Percentiles rank a stretch among this genome's conserved stretches.
Conservation (phyloP, 2,888 invertebrate species). For the Pseudeuparius sepicola region DNA sequence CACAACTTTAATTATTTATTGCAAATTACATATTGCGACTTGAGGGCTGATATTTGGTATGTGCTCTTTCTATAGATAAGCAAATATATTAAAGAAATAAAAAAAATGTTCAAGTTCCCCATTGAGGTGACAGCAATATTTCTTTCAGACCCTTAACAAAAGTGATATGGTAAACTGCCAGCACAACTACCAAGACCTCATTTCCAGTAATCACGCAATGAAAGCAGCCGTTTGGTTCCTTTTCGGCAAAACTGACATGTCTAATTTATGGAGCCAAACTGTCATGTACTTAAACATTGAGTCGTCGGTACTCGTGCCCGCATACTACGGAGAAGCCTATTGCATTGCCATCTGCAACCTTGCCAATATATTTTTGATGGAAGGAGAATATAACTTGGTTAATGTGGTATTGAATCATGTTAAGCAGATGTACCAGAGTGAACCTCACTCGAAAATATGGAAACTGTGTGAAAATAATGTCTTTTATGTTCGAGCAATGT, state of each 20-base stretch:
- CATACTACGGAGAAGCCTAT: slow-evolving; percentile 54
- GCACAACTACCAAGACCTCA: slow-evolving; percentile 71
- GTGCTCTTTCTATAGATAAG: too few relatives aligned
- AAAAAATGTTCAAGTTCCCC: too few relatives aligned
- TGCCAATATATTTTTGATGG: slow-evolving; percentile 45
- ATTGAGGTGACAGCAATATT: too few relatives aligned
- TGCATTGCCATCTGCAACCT: slow-evolving; percentile 62
- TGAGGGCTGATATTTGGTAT: too few relatives aligned
- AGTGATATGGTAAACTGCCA: slow-evolving; percentile 81
- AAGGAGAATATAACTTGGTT: slow-evolving; percentile 48
- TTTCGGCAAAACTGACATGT: slow-evolving; percentile 81
- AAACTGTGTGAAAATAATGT: slow-evolving; percentile 54
- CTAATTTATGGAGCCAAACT: slow-evolving; percentile 69
- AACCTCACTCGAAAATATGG: slow-evolving; percentile 54
- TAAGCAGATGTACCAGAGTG: slow-evolving; percentile 51
- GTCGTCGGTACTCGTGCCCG: slow-evolving; percentile 18
- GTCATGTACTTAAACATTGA: slow-evolving; percentile 68
- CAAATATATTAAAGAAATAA: too few relatives aligned
- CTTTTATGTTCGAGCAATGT: slow-evolving; percentile 33
- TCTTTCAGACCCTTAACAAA: slow-evolving; percentile 58
- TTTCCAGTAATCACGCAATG: slow-evolving; percentile 70
- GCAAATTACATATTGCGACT: too few relatives aligned
- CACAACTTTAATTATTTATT: too few relatives aligned
- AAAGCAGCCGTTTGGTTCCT: slow-evolving; percentile 80
- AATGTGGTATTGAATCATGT: slow-evolving; percentile 51